Percentiles rank a stretch among this genome's conserved stretches.
These are phyloP conservation scores for Podabrus alpinus DNA, from an alignment of 2,888 invertebrate species.

Conservation along the genomic window DNA sequence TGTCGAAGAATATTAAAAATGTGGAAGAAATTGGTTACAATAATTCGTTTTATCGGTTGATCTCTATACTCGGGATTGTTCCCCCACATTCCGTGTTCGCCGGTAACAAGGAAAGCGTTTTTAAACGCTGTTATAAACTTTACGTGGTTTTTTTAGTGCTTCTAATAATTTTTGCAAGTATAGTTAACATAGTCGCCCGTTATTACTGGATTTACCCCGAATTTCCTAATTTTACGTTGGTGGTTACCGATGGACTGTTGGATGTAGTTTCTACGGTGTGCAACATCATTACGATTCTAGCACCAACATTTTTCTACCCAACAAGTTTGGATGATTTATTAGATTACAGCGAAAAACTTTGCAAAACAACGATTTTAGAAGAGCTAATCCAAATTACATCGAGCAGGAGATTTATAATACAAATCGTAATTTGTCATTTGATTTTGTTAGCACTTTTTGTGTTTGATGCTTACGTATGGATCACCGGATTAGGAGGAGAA, in stretches of 20 bases:
- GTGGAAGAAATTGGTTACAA: neutral
- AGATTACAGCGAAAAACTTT: neutral
- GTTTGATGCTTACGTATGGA: neutral
- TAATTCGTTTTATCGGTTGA: neutral
- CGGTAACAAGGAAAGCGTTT: neutral
- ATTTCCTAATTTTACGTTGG: neutral
- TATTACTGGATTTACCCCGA: neutral
- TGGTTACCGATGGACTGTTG: neutral
- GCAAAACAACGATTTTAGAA: neutral
- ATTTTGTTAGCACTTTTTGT: neutral
- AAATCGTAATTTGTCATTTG: neutral
- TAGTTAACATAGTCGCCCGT: neutral
- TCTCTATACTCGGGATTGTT: neutral
- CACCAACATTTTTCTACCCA: neutral
- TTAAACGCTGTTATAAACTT: neutral
- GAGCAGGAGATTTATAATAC: neutral
- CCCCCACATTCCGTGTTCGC: neutral
- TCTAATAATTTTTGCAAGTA: neutral
- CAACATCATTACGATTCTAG: neutral
- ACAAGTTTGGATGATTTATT: neutral
- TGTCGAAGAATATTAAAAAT: neutral
- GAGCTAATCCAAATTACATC: neutral
- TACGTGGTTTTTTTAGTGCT: neutral
- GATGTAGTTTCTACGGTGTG: neutral
- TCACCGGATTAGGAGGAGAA: neutral